These are phyloP conservation scores for Polymixis lichenea DNA, from an alignment of 2,888 invertebrate genomes.

Conservation along the genomic window DNA sequence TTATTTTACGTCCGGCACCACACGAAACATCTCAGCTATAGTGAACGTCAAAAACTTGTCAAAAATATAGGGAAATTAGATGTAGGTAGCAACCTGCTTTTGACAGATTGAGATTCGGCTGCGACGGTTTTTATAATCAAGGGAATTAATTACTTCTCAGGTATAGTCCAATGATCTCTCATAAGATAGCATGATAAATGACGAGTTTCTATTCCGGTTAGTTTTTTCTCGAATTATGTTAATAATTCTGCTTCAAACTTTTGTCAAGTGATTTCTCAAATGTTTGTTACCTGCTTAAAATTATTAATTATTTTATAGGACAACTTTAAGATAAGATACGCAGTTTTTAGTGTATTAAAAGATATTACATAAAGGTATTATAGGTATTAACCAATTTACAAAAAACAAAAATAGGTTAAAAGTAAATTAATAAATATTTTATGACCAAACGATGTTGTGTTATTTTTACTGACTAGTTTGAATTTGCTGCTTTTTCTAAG, in stretches of 20 bases:
- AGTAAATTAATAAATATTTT: conserved; percentile 31
- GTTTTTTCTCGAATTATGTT: conserved; percentile 11
- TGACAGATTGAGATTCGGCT: neutral
- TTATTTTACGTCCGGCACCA: too few species aligned
- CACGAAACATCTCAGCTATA: too few species aligned
- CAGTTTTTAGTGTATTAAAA: conserved; percentile 3
- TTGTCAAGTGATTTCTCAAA: conserved; percentile 9
- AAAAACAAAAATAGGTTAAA: too few species aligned
- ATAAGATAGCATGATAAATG: conserved; percentile 1
- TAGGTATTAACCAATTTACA: too few species aligned
- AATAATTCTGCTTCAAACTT: neutral
- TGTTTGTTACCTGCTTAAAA: neutral
- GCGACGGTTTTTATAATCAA: neutral
- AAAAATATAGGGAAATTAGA: neutral
- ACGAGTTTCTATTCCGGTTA: conserved; percentile 5
- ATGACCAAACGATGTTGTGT: conserved; percentile 17
- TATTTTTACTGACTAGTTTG: neutral
- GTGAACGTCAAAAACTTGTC: neutral
- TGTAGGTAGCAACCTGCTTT: neutral
- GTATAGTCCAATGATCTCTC: neutral
- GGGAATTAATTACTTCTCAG: neutral
- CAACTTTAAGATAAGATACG: conserved; percentile 12
- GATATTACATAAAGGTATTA: too few species aligned
- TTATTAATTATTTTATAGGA: conserved; percentile 15
- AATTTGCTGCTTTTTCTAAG: neutral